Evolutionary conservation across 2,888 invertebrate species (phyloP).

Genomic region (Lypha dubia): DNA sequence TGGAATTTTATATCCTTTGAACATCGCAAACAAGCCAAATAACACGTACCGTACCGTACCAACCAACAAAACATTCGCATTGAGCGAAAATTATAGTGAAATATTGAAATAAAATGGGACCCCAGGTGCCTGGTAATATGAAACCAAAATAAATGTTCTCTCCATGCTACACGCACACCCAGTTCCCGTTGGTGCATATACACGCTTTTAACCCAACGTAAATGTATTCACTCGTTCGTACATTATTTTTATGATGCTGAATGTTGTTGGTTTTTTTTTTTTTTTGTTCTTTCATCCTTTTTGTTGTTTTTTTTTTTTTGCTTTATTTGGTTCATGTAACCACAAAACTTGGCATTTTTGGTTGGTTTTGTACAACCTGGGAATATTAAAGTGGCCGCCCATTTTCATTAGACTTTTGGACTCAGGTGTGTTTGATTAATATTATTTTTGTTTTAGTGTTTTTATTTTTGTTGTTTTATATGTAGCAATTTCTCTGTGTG

Average conservation of each 20-base stretch:
- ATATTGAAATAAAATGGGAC: conserved; percentile 66
- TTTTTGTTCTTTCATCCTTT: conserved; percentile 6
- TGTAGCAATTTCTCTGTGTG: conserved; percentile 21
- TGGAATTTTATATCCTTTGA: conserved; percentile 69
- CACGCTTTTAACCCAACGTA: neutral
- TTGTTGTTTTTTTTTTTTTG: neutral
- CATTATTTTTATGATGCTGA: conserved; percentile 20
- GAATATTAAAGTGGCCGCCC: conserved; percentile 62
- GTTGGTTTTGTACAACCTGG: conserved; percentile 36
- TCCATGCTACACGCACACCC: conserved; percentile 2
- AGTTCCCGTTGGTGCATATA: neutral
- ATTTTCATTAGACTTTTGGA: conserved; percentile 41
- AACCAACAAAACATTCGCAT: conserved; percentile 5
- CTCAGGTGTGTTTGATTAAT: conserved; percentile 64
- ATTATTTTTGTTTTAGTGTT: conserved; percentile 26
- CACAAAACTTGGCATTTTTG: conserved; percentile 67
- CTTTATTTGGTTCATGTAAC: conserved; percentile 52
- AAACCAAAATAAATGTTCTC: conserved; percentile 71
- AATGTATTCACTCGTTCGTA: neutral
- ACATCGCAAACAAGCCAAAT: conserved; percentile 20
- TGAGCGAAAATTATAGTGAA: conserved; percentile 36
- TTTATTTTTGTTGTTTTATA: conserved; percentile 33
- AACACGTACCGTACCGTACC: neutral
- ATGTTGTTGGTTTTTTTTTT: neutral
- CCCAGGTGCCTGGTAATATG: conserved; percentile 70